A percentile compares a stretch with the other conserved stretches of the same genome.
These are phyloP conservation scores for crab-eating macaque (Macaca fascicularis) DNA, from an alignment of 2,113 vertebrate genomes.

Conservation along the genomic window T2T-MFA8v1.1 NC_088380.1:91762501-91763000, in stretches of 20 bases:
- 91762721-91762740: neutral
- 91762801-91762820: neutral
- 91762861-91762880: neutral
- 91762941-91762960: neutral
- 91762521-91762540: slow-evolving; percentile 45
- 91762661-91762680: neutral
- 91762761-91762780: neutral
- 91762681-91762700: slow-evolving; percentile 14
- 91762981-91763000: neutral
- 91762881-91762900: neutral
- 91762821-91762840: neutral
- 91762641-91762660: slow-evolving; percentile 27
- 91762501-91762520: slow-evolving; percentile 52
- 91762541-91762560: slow-evolving; percentile 12
- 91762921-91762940: neutral
- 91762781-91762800: neutral
- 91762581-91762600: slow-evolving; percentile 51
- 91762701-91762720: neutral
- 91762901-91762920: neutral
- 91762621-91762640: slow-evolving; percentile 27
- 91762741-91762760: neutral
- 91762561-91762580: neutral
- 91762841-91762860: neutral
- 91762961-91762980: neutral
- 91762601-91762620: slow-evolving; percentile 18